Evolutionary conservation across 2,113 vertebrate species (phyloP), one percentile per base, ranked within the genome.

Genomic region (Rhea americana): DNA sequence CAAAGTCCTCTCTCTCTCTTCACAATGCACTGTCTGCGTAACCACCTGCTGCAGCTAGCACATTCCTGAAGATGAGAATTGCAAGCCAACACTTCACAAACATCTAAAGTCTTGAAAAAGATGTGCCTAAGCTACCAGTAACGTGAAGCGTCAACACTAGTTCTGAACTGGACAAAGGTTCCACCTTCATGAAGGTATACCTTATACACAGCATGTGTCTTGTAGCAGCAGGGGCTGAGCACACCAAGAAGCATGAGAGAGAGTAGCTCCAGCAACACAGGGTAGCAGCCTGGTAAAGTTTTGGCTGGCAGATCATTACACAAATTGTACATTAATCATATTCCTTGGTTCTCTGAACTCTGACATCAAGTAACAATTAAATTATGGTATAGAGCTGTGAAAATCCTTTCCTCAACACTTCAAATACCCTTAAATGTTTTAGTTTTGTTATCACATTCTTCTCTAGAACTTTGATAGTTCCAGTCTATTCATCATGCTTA

Each of bases 391-490:
- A 87, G 67, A 79, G 53, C 53, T 32, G 39, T 35, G 35, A 87
- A 94, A 91, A 79, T 75, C 4, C 1, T n/a, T 8, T 92, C 7
- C 0, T 53, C 3, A 3, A 82, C 37, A 50, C 50, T 55, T 85
- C 22, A 87, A 85, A 58, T 62, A 53, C 45, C n/a, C 67, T 93
- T 82, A 68, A 55, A 85, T 45, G 45, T 56, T 94, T 83, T n/a
- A 1, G 11, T 78, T 92, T 70, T 73, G 28, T 89, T 91, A 82
- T 45, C 67, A 63, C 53, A 76, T 83, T 76, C 63, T 82, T 77
- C 45, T 53, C 79, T 30, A 80, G 67, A 55, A 80, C n/a, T 70
- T 71, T 2, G n/a, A 67, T 19, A 90, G 75, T 4, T 79, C 7
- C 45, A 73, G 45, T 58, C 85, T 68, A 70, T 73, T 45, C 71